Percentiles rank a stretch among this genome's conserved stretches.
These are phyloP conservation scores for Ataeniobius toweri DNA, from an alignment of 2,797 vertebrate genomes.

Conservation along the genomic window DNA sequence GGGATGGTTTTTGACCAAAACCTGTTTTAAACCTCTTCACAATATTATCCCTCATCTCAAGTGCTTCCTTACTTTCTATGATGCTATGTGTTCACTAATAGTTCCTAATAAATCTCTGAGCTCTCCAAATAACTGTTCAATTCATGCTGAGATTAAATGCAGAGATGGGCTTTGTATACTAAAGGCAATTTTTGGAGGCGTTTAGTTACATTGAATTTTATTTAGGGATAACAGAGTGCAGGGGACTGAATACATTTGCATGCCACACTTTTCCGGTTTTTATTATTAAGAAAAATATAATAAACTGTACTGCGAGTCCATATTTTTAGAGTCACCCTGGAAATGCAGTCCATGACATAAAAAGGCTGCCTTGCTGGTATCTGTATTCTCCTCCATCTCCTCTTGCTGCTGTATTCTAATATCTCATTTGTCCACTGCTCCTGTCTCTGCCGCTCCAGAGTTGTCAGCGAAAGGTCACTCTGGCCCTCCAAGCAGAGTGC, in stretches of 20 bases:
- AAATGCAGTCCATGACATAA: not conserved
- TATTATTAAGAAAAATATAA: not conserved
- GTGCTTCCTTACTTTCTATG: not conserved
- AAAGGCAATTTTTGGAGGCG: not conserved
- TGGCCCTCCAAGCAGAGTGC: slow-evolving; percentile 69
- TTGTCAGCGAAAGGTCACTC: slow-evolving; percentile 82
- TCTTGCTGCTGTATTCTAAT: slow-evolving; percentile 66
- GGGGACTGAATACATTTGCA: not conserved
- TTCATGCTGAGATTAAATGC: not conserved
- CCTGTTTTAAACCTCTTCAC: not conserved
- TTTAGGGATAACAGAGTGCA: not conserved
- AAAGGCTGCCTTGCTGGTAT: slow-evolving; percentile 21
- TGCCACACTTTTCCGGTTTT: not conserved
- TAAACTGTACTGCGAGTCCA: not conserved
- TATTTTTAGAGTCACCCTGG: slow-evolving; percentile 1
- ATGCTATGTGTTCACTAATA: not conserved
- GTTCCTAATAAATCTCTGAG: not conserved
- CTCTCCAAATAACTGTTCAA: not conserved
- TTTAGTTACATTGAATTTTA: not conserved
- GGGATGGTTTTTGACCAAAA: too few species aligned
- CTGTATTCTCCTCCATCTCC: slow-evolving; percentile 52
- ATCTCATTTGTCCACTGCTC: slow-evolving; percentile 79
- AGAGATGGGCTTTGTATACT: not conserved
- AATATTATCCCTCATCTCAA: not conserved
- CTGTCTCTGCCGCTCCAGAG: slow-evolving; percentile 70